A percentile compares a stretch with the other conserved stretches of the same genome.
phyloP scores from a whole-genome alignment of 2,113 vertebrate species.

The Halcyon malimbica region DNA sequence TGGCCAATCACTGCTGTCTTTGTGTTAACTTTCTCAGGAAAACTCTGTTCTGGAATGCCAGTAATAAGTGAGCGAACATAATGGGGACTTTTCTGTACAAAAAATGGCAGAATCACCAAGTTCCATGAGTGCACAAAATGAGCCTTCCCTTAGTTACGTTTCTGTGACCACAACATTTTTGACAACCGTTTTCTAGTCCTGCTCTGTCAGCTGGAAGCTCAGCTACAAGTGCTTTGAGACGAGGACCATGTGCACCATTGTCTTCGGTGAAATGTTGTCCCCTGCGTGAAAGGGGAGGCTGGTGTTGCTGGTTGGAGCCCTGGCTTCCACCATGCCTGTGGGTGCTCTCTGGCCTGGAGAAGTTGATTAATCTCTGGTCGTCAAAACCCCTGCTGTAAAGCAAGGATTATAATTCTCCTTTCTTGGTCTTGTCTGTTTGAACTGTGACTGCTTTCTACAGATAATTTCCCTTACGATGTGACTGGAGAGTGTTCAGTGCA shows the following conservation, averaged over 20 bases:
- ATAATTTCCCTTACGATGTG: not conserved
- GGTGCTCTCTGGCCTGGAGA: not conserved
- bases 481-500: not conserved
- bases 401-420: not conserved
- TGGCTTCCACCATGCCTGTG: accelerated
- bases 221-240: not conserved
- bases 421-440: not conserved
- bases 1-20: not conserved
- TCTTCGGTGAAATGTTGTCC: not conserved
- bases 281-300: not conserved
- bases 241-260: not conserved
- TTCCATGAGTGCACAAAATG: not conserved
- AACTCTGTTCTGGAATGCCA: not conserved
- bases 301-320: not conserved
- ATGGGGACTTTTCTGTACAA: not conserved
- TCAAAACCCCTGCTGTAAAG: not conserved
- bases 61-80: not conserved
- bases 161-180: not conserved
- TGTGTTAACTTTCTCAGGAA: not conserved
- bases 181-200: not conserved
- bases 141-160: not conserved
- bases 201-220: not conserved
- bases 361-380: not conserved
- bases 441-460: not conserved
- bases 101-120: not conserved